Conservation (phyloP, 2,888 invertebrate genomes). For the Sarcophaga carnaria region DNA sequence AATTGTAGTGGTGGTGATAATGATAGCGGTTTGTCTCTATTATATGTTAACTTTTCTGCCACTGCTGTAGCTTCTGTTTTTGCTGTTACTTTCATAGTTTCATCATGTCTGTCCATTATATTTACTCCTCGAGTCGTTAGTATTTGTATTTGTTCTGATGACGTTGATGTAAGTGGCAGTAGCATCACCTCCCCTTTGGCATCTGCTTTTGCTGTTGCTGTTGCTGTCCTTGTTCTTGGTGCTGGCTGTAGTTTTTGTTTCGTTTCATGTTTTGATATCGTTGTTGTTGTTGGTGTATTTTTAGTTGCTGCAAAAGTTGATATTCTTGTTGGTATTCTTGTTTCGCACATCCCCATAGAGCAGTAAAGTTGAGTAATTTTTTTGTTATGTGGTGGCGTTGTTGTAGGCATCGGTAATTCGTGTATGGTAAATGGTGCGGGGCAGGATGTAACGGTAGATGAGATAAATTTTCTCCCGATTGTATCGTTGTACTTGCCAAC, state of each 20-base stretch:
- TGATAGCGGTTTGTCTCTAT: slow-evolving; percentile 30
- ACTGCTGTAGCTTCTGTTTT: neutral
- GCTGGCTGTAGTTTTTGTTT: slow-evolving; percentile 5
- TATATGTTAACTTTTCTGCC: slow-evolving; percentile 13
- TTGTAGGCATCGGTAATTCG: slow-evolving; percentile 30
- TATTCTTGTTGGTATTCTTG: slow-evolving; percentile 12
- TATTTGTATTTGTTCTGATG: slow-evolving; percentile 50
- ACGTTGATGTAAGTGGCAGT: slow-evolving; percentile 59
- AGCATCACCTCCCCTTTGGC: slow-evolving; percentile 52
- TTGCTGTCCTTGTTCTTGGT: slow-evolving; percentile 26
- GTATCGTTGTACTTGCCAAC: slow-evolving; percentile 35
- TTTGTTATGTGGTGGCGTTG: slow-evolving; percentile 43
- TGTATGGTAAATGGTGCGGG: slow-evolving; percentile 20
- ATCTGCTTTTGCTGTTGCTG: slow-evolving; percentile 16
- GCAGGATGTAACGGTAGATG: slow-evolving; percentile 30
- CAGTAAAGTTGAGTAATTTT: slow-evolving; percentile 58
- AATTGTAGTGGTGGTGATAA: neutral
- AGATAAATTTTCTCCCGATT: slow-evolving; percentile 37
- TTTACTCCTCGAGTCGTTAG: slow-evolving; percentile 43
- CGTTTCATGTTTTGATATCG: slow-evolving; percentile 20
- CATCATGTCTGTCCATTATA: slow-evolving; percentile 54
- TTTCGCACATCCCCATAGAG: slow-evolving; percentile 53
- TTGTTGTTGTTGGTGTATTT: neutral
- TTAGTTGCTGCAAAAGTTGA: neutral
- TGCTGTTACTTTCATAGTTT: slow-evolving; percentile 31